These are phyloP conservation scores for Oopsacas minuta DNA, from an alignment of 37 sponge, comb jelly and placozoan genomes.

Conservation along the genomic window DNA sequence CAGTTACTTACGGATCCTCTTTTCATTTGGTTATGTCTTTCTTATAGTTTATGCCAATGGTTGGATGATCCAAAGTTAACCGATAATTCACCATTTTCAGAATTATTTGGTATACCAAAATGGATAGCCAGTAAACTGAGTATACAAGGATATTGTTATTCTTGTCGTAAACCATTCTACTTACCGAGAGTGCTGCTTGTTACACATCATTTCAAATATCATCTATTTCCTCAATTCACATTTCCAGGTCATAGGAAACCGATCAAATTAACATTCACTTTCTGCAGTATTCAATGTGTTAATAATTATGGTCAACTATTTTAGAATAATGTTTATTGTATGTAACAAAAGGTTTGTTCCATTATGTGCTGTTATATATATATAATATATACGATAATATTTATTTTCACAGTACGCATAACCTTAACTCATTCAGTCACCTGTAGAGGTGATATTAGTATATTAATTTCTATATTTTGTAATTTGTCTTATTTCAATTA, in stretches of 20 bases:
- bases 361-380: too few species aligned
- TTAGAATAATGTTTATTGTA: neutral
- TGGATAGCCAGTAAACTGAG: neutral
- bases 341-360: neutral
- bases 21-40: too few species aligned
- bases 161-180: neutral
- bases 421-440: too few species aligned
- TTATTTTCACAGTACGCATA: too few species aligned
- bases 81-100: neutral
- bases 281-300: neutral
- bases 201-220: neutral
- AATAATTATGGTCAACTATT: neutral
- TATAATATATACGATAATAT: too few species aligned
- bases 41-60: constrained; percentile 15
- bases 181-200: neutral
- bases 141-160: neutral
- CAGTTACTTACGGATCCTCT: too few species aligned
- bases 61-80: neutral
- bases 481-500: neutral
- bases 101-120: neutral
- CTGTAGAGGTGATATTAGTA: too few species aligned
- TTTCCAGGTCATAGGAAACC: neutral
- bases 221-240: neutral
- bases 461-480: too few species aligned
- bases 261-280: neutral